Evolutionary conservation across 2,113 vertebrate genomes (phyloP), one percentile per base, ranked within the genome.

Genomic region (Pelecanoides urinatrix): DNA sequence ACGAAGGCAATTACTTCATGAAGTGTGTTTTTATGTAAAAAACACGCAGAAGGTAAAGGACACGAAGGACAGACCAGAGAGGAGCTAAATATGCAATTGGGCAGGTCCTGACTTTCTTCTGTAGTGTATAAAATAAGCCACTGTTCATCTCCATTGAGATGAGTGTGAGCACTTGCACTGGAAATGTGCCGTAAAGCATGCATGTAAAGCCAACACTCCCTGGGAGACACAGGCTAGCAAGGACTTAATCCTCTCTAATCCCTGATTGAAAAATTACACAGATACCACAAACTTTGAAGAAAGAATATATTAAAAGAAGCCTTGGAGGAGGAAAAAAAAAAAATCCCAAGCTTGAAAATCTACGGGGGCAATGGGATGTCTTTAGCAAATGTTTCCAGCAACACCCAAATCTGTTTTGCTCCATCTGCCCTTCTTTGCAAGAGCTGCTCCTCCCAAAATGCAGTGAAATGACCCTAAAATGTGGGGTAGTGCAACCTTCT

Each of bases 211-310:
- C 86, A 77, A 7, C 12, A 2, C 70, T 87, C 86, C 75, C 71
- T 75, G 71, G 79, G 94, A 95, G 87, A 82, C 75, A 36, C 6
- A 22, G 76, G 79, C 87, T 77, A 92, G 91, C 52, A 74, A 86
- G 75, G 79, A 62, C 73, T 96, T 95, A 95, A 96, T 97, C 93
- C 85, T 56, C 59, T 92, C 67, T 96, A 96, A 96, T 97, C 76
- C 79, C 44, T 45, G 49, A 81, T 77, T 86, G 91, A 80, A 97
- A 96, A 95, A 96, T 92, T 88, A 88, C 81, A 95, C 63, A 95
- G 88, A 95, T 94, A 88, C 32, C 70, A 83, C 70, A 92, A 94
- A 97, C 93, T 96, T 93, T 92, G 89, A 94, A 94, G 92, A 82
- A 96, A 90, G 82, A 88, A 92, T 94, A 86, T 53, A 88, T 94